These are phyloP conservation scores for Saccopteryx leptura DNA, from an alignment of 2,113 vertebrate species.

Conservation along the genomic window DNA sequence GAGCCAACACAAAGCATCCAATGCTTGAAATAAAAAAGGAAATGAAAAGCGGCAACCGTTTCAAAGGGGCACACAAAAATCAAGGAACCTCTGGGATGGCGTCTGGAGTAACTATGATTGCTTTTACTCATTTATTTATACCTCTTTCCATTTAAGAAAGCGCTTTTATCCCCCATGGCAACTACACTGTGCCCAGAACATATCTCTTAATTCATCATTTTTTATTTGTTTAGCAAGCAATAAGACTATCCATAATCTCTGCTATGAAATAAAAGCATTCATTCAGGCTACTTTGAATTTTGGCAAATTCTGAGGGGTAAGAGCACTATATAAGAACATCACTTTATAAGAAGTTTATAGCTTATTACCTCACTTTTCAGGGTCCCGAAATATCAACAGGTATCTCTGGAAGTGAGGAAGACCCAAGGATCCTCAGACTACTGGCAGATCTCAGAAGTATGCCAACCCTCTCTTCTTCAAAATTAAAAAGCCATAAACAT, in stretches of 20 bases:
- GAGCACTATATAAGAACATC: not conserved
- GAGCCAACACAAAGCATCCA: not conserved
- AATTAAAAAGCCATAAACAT: constrained; percentile 50
- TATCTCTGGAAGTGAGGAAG: not conserved
- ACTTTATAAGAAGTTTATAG: not conserved
- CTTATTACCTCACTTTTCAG: not conserved
- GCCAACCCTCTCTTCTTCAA: constrained; percentile 47
- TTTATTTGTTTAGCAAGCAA: not conserved
- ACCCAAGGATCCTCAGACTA: not conserved
- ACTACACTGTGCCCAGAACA: not conserved
- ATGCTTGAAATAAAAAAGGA: constrained; percentile 15
- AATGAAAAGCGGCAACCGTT: constrained; percentile 54
- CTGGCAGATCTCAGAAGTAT: not conserved
- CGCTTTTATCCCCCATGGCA: not conserved
- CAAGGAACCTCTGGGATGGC: not conserved
- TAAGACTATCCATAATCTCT: not conserved
- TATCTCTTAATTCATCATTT: not conserved
- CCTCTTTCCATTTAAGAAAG: not conserved
- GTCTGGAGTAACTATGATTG: not conserved
- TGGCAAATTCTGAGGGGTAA: not conserved
- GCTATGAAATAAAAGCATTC: not conserved
- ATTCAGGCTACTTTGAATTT: constrained; percentile 11
- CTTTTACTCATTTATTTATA: not conserved
- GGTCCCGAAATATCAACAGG: not conserved
- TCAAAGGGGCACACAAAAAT: constrained; percentile 25